Conservation (phyloP, 2,888 invertebrate species). For the Liopterus haemorrhoidalis region DNA sequence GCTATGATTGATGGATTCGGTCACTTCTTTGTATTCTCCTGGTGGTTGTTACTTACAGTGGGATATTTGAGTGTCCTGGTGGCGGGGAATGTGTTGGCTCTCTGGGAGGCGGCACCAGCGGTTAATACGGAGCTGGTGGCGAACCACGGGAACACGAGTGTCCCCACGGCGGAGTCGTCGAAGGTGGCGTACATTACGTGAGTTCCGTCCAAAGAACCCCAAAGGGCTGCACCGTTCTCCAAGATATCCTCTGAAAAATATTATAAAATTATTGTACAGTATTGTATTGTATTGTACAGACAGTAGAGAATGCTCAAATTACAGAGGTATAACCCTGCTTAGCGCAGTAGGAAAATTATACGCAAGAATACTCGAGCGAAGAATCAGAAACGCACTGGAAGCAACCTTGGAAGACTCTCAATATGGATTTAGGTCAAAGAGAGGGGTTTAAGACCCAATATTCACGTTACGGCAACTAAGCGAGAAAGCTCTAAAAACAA, state of each 20-base stretch:
- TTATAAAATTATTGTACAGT: too few species aligned
- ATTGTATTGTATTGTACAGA: background rate
- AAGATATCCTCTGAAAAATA: conserved; percentile 78
- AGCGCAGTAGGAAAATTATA: too few species aligned
- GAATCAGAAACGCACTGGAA: too few species aligned
- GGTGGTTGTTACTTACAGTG: conserved; percentile 53
- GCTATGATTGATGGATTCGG: too few species aligned
- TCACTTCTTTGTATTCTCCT: too few species aligned
- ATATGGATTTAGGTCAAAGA: too few species aligned
- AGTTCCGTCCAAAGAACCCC: conserved; percentile 78
- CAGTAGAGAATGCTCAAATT: conserved; percentile 4
- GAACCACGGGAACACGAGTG: conserved; percentile 76
- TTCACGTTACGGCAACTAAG: too few species aligned
- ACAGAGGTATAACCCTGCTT: too few species aligned
- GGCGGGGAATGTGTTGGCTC: conserved; percentile 63
- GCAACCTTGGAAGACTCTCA: too few species aligned
- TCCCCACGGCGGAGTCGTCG: conserved; percentile 74
- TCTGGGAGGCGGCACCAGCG: conserved; percentile 48
- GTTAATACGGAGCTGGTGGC: conserved; percentile 62
- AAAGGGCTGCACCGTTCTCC: conserved; percentile 72
- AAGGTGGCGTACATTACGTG: conserved; percentile 80
- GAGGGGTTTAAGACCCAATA: too few species aligned
- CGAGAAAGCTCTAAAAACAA: too few species aligned
- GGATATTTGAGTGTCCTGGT: conserved; percentile 77
- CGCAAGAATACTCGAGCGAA: too few species aligned